Evolutionary conservation across 2,113 vertebrate species (phyloP).

Genomic region (Suricata suricatta): DNA sequence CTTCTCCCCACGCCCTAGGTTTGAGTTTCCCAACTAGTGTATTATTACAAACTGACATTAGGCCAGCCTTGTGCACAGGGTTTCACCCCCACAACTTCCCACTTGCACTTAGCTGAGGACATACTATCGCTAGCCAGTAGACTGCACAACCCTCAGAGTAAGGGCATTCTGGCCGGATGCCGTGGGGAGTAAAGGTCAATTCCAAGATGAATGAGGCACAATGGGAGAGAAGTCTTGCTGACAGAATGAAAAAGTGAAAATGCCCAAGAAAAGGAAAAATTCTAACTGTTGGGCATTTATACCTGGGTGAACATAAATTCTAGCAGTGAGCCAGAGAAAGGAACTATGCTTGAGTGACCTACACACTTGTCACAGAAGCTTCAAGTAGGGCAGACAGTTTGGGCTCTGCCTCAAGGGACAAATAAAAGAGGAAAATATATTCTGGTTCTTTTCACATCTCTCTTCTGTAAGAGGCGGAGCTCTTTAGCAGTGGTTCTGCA

Average conservation of each 20-base stretch:
- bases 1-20: not conserved
- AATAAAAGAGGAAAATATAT: not conserved
- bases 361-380: not conserved
- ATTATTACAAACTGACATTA: not conserved
- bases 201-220: not conserved
- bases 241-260: not conserved
- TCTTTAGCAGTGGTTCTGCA: not conserved
- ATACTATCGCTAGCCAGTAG: not conserved
- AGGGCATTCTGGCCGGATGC: not conserved
- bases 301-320: not conserved
- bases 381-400: not conserved
- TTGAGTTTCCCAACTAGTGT: not conserved
- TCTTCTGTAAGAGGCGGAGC: not conserved
- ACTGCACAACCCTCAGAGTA: not conserved
- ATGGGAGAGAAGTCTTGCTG: not conserved
- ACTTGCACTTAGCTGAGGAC: not conserved
- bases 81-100: not conserved
- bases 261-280: not conserved
- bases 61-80: not conserved
- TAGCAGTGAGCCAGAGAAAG: not conserved
- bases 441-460: not conserved
- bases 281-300: not conserved
- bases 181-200: constrained; percentile 9
- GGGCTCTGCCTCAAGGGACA: constrained; percentile 5
- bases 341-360: not conserved